Percentiles rank a stretch among this genome's conserved stretches.
Conservation (phyloP, 2,113 vertebrate species). For the Solenodon paradoxus region DNA sequence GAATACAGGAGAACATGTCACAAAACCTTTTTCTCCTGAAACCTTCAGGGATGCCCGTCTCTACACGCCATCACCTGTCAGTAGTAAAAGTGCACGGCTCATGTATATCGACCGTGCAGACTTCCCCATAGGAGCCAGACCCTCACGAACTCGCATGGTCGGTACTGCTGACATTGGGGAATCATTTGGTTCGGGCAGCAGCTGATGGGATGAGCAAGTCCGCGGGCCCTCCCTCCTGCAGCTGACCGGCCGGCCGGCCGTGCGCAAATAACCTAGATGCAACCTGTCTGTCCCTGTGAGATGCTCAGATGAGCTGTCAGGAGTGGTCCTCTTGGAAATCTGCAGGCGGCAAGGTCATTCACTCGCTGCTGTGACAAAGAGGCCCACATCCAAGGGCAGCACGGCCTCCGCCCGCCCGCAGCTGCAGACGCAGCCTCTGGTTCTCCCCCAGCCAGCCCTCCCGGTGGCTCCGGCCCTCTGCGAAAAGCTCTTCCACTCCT, state of each 20-base stretch:
- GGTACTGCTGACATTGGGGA: background rate
- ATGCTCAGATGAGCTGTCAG: background rate
- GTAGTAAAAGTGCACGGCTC: background rate
- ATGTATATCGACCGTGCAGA: background rate
- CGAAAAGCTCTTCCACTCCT: background rate
- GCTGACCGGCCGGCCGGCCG: too few relatives aligned
- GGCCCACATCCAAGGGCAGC: background rate
- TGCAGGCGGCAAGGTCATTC: background rate
- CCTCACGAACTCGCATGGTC: background rate
- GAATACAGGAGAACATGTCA: background rate
- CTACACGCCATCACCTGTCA: background rate
- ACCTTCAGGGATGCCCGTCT: background rate
- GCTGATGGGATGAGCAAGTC: background rate
- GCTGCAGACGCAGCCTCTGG: too few relatives aligned
- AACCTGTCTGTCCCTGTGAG: background rate
- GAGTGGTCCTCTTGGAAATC: background rate
- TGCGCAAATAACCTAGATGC: background rate
- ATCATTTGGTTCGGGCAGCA: background rate
- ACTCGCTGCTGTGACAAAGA: background rate
- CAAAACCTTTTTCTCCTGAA: background rate
- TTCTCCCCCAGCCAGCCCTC: too few relatives aligned
- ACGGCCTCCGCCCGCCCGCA: fast-evolving
- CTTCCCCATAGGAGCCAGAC: background rate
- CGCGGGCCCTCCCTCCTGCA: background rate
- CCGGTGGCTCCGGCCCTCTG: too few relatives aligned